Evolutionary conservation across 1,140 invertebrate species (phyloP).

Genomic region (Lethrus apterus): DNA sequence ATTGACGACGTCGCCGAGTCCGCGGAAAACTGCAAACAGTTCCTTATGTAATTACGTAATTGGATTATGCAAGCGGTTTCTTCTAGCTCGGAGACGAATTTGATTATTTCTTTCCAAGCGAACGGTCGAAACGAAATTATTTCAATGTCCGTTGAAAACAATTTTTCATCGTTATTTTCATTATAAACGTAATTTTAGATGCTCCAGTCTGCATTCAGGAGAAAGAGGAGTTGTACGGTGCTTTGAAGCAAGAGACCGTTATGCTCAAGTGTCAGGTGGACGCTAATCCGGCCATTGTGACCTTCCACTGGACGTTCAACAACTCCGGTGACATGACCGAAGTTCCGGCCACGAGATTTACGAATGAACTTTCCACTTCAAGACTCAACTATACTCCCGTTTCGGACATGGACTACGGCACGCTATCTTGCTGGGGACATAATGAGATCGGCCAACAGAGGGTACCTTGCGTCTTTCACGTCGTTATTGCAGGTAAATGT

Average conservation of each 20-base stretch:
- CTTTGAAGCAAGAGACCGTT: conserved; percentile 77
- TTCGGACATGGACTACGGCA: conserved; percentile 81
- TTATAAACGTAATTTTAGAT: conserved; percentile 58
- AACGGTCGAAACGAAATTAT: no score
- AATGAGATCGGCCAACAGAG: conserved; percentile 76
- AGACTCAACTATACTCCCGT: conserved; percentile 76
- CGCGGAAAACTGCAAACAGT: no score
- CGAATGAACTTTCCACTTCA: conserved; percentile 61
- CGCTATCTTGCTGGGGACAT: conserved; percentile 73
- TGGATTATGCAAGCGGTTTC: no score
- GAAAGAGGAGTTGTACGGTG: conserved; percentile 70
- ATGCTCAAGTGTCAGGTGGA: conserved; percentile 76
- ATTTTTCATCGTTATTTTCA: no score
- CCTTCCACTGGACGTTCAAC: conserved; percentile 85
- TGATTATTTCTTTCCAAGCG: no score
- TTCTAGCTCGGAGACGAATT: no score
- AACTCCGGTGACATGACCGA: conserved; percentile 76
- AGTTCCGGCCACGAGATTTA: conserved; percentile 57
- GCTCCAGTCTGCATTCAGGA: conserved; percentile 72
- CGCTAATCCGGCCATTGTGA: conserved; percentile 70
- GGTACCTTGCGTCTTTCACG: conserved; percentile 78
- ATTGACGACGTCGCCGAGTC: no score
- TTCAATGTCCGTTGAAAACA: no score
- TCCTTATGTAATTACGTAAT: no score
- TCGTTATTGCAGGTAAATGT: conserved; percentile 59